Evolutionary conservation across 2,888 invertebrate genomes (phyloP), one percentile per base, ranked within the genome.

Genomic region (Schizotus pectinicornis): DNA sequence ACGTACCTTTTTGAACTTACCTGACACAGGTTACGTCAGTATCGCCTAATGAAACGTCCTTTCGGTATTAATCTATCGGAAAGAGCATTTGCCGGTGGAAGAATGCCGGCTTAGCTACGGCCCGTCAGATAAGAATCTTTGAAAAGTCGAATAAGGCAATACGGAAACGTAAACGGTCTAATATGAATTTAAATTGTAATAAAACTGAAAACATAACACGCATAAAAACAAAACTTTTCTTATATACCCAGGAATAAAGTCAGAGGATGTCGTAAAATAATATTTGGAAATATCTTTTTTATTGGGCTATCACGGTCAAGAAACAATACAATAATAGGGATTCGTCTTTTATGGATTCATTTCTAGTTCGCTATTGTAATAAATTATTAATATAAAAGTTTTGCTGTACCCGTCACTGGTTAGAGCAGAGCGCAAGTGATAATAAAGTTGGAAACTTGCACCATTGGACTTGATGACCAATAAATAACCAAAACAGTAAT

Each of bases 31-130:
- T 61, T 60, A 65, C 67, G 71, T 72, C 71, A 69, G 66, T 67
- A 62, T 65, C 63, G 41, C 65, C 70, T 73, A 72, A 72, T 73
- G 72, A 72, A 72, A 70, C 67, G 68, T 70, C 71, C 65, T 63
- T 70, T 68, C 68, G 69, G 69, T 71, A 72, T 74, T 74, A 74
- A 73, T 74, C 74, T 73, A 71, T 68, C 67, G 68, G 71, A 70
- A 72, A 68, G 22, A 22, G 3, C 69, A 66, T 70, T 71, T 68
- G 65, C 70, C 38, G 61, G 62, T 63, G 64, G 62, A 55, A 60
- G 61, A 46, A 49, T 50, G 51, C 38, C 43, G 41, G n/a, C n/a
- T n/a, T n/a, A n/a, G n/a, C n/a, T n/a, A n/a, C n/a, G n/a, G 35
- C 45, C 39, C 30, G 36, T 31, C 12, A 9, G 36, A 38, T 47